Evolutionary conservation across 1,140 invertebrate species (phyloP), one percentile per base, ranked within the genome.

Genomic region (Drosophila yakuba): DNA sequence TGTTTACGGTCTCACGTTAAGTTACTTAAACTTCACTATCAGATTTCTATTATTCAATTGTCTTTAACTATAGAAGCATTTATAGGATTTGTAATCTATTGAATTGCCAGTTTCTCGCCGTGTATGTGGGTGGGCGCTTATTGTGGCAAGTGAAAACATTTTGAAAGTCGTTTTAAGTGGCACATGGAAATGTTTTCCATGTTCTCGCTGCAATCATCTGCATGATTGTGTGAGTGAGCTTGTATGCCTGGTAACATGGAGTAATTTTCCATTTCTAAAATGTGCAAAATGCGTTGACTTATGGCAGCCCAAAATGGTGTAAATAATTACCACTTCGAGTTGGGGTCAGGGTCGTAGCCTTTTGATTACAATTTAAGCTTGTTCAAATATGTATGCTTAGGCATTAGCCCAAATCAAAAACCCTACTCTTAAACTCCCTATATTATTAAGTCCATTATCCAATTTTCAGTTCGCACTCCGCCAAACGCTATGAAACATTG

Each of bases 151-250:
- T 85, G 82, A 86, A 85, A 85, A 82, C 64, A 71, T 82, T 82
- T 86, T 78, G 83, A 85, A 85, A 85, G 82, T 86, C 56, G 78
- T 81, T 81, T 76, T 67, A 75, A 84, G 71, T 84, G 80, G 62
- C 71, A 63, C 80, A 39, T 50, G 60, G 78, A 76, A 80, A 69
- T 69, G 64, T 69, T 59, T 50, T 59, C 52, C 74, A 48, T 68
- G 64, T 55, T 66, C 73, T 75, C 47, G 50, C 56, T 71, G 60
- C 64, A 68, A 68, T 68, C 64, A 66, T 28, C 47, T 51, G 17
- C 48, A 39, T 54, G 58, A 47, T 38, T 54, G 52, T 35, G 57
- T 39, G 32, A 45, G 45, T 48, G 51, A 32, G 32, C 8, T 32
- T 32, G 32, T 25, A 43, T 41, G 39, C 20, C 38, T 23, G 55